Base-by-base conservation (phyloP, 2,888 invertebrate genomes). In the Acleris laterana region DNA sequence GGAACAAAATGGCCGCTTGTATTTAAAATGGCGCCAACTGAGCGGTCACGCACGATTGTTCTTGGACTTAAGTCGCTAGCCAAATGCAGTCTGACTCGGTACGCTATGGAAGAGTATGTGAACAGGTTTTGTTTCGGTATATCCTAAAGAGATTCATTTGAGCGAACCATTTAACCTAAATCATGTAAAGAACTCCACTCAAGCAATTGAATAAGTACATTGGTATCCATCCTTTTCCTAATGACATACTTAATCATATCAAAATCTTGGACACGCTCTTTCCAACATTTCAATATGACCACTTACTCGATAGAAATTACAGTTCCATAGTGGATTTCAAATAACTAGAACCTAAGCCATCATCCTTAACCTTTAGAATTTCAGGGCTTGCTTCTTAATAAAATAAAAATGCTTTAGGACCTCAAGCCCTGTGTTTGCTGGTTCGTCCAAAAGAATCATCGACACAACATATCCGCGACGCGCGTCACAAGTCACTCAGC, bases 31-130 rank as follows among this genome's bases (percentile, higher is more conserved):
- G 84, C 83, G 87, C 77, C 85, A 74, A 72, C 72, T 74, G 76
- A 71, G 73, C 77, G 76, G 70, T 68, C 72, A 77, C 81, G 80
- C 74, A 76, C 77, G 72, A 70, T 72, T 71, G 67, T 70, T 70
- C 69, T 76, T 77, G 74, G 74, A 75, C 80, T 79, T 79, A 82
- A 83, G 83, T 83, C 81, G 68, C 80, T 75, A 81, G 84, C 81
- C 86, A 71, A 73, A 65, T 62, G 68, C 69, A 62, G 67, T 69
- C 68, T 65, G 70, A 69, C 68, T 72, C 72, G 69, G 65, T 68
- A 73, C 71, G 74, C 75, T 73, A 77, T 80, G 84, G 85, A 84
- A 85, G 86, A 85, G 85, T 83, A 83, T 81, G 83, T 82, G 83
- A 79, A 76, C 77, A 78, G 78, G 72, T 73, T 70, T 69, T 60